Percentiles rank a stretch among this genome's conserved stretches.
These are phyloP conservation scores for Tetanocera ferruginea DNA, from an alignment of 2,888 invertebrate species.

Conservation along the genomic window DNA sequence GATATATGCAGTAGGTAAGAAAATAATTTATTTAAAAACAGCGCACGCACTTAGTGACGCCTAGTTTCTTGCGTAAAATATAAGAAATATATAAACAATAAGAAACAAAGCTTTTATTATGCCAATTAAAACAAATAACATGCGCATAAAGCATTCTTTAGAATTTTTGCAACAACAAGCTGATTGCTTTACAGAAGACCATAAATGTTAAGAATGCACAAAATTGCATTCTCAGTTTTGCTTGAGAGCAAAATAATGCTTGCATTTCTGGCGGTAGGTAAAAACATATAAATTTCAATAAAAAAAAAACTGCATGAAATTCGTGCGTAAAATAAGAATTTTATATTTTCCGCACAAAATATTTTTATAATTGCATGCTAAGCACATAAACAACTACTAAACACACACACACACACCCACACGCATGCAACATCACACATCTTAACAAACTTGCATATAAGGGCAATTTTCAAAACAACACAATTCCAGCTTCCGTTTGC, in stretches of 20 bases:
- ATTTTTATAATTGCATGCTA: neutral
- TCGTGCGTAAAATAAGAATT: neutral
- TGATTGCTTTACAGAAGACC: neutral
- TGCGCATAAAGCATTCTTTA: neutral
- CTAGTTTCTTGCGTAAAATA: neutral
- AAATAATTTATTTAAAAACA: neutral
- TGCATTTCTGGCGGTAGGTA: neutral
- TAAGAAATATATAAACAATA: too few relatives aligned
- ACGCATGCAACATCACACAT: neutral
- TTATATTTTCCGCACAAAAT: neutral
- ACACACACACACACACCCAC: neutral
- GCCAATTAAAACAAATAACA: too few relatives aligned
- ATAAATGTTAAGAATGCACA: neutral
- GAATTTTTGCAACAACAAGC: neutral
- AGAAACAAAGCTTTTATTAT: too few relatives aligned
- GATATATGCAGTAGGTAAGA: too few relatives aligned
- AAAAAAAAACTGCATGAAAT: neutral
- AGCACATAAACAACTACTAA: neutral
- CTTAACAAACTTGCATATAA: neutral
- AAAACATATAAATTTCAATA: neutral
- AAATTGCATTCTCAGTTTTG: neutral
- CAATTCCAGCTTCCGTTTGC: constrained; percentile 33
- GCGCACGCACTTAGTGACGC: neutral
- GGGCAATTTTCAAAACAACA: constrained; percentile 1
- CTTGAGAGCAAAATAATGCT: neutral